Evolutionary conservation across 1,140 invertebrate genomes (phyloP).

Genomic region (Delia radicum): DNA sequence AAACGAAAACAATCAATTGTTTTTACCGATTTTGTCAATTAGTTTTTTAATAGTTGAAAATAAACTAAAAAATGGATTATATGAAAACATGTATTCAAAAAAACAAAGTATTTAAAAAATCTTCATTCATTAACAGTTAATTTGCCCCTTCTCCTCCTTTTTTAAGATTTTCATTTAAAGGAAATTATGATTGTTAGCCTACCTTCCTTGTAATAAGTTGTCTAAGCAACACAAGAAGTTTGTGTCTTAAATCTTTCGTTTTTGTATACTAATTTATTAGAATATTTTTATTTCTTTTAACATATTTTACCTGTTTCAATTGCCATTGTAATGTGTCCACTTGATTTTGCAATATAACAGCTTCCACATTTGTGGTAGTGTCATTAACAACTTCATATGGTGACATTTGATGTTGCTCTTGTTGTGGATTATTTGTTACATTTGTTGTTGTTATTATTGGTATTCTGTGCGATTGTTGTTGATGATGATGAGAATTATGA

Average conservation of each 20-base stretch:
- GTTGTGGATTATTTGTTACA: background rate
- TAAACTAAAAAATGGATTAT: too few relatives aligned
- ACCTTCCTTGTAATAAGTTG: too few relatives aligned
- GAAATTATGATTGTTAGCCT: background rate
- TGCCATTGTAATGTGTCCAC: slow-evolving; percentile 79
- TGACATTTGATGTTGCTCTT: background rate
- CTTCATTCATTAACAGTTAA: too few relatives aligned
- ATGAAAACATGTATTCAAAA: too few relatives aligned
- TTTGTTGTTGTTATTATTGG: background rate
- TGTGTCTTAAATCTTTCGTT: slow-evolving; percentile 13
- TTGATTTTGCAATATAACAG: slow-evolving; percentile 70
- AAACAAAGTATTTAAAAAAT: too few relatives aligned
- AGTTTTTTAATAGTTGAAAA: too few relatives aligned
- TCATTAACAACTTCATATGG: slow-evolving; percentile 25
- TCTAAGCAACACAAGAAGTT: background rate
- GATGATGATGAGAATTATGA: background rate
- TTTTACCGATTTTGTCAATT: too few relatives aligned
- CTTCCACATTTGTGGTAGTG: slow-evolving; percentile 59
- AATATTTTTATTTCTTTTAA: background rate
- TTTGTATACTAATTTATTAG: background rate
- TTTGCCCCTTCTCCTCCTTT: too few relatives aligned
- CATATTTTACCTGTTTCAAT: slow-evolving; percentile 69
- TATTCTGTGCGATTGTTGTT: background rate
- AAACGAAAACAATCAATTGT: too few relatives aligned
- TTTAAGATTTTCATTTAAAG: background rate